A percentile compares a stretch with the other conserved stretches of the same genome.
Evolutionary conservation across 2,888 invertebrate species (phyloP).

Genomic region (Stratiomys singularior): DNA sequence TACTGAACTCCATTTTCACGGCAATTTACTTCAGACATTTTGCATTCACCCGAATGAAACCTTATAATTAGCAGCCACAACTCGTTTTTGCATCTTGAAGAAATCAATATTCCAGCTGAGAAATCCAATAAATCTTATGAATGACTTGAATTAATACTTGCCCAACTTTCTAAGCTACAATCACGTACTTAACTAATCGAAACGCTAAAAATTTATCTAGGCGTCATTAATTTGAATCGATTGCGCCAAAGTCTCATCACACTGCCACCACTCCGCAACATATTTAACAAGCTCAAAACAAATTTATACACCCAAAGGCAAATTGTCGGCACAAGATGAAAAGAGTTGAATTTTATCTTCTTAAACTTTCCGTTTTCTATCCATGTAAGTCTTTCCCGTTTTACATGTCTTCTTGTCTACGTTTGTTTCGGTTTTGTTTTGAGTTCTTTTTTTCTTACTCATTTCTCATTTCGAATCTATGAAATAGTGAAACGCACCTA

Average conservation of each 20-base stretch:
- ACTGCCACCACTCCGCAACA: background rate
- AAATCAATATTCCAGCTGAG: too few relatives aligned
- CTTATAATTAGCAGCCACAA: too few relatives aligned
- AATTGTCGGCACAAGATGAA: slow-evolving; percentile 12
- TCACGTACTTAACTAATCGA: background rate
- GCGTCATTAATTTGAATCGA: slow-evolving; percentile 2
- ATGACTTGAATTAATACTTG: too few relatives aligned
- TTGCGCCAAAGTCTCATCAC: slow-evolving; percentile 5
- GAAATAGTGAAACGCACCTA: too few relatives aligned
- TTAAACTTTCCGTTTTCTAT: background rate
- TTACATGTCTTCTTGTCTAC: background rate
- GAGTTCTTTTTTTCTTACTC: background rate
- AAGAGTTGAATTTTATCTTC: slow-evolving; percentile 27
- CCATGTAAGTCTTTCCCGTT: background rate
- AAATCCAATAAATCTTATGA: too few relatives aligned
- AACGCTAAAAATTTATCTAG: background rate
- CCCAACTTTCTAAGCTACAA: too few relatives aligned
- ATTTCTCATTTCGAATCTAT: background rate
- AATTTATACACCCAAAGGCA: slow-evolving; percentile 7
- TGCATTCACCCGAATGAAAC: too few relatives aligned
- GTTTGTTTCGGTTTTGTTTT: too few relatives aligned
- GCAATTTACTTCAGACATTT: too few relatives aligned
- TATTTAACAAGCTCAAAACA: slow-evolving; percentile 18
- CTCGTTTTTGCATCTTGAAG: too few relatives aligned
- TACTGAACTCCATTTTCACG: too few relatives aligned